phyloP scores from a whole-genome alignment of 1,140 invertebrate species.

The Venturia canescens region DNA sequence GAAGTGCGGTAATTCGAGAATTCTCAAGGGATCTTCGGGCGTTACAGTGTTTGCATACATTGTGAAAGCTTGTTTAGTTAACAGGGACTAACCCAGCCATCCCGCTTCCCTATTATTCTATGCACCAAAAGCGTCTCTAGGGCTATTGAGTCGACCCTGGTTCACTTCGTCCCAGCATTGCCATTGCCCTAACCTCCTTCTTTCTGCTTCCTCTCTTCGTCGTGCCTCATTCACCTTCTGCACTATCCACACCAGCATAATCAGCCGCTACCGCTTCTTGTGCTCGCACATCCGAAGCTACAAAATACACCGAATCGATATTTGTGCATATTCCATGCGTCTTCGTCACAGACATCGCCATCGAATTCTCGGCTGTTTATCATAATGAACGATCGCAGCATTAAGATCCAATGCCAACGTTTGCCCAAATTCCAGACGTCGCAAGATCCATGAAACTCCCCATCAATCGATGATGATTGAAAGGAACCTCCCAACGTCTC shows the following conservation, averaged over 20 bases:
- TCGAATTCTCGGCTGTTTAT: slow-evolving; percentile 39
- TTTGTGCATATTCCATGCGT: not conserved
- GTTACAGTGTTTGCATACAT: slow-evolving; percentile 70
- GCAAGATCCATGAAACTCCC: not conserved
- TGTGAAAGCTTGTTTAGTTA: slow-evolving; percentile 63
- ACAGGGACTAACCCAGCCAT: slow-evolving; percentile 58
- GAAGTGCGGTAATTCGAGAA: slow-evolving; percentile 65
- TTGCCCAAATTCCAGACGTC: slow-evolving; percentile 33
- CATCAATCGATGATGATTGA: slow-evolving; percentile 29
- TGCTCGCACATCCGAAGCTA: not conserved
- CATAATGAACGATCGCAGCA: slow-evolving; percentile 63
- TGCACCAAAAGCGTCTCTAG: slow-evolving; percentile 66
- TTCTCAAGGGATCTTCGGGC: slow-evolving; percentile 61
- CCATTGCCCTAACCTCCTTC: slow-evolving; percentile 36
- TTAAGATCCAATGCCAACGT: slow-evolving; percentile 64
- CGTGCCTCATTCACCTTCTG: slow-evolving; percentile 36
- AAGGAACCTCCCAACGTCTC: not conserved
- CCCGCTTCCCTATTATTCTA: slow-evolving; percentile 66
- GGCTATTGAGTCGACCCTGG: slow-evolving; percentile 66
- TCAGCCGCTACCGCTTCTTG: not conserved
- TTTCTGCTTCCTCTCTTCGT: slow-evolving; percentile 51
- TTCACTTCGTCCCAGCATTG: slow-evolving; percentile 50
- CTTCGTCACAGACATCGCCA: slow-evolving; percentile 9
- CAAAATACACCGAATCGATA: not conserved
- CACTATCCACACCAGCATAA: not conserved